Evolutionary conservation across 2,888 invertebrate genomes (phyloP).

Genomic region (Leptarthrus brevirostris): DNA sequence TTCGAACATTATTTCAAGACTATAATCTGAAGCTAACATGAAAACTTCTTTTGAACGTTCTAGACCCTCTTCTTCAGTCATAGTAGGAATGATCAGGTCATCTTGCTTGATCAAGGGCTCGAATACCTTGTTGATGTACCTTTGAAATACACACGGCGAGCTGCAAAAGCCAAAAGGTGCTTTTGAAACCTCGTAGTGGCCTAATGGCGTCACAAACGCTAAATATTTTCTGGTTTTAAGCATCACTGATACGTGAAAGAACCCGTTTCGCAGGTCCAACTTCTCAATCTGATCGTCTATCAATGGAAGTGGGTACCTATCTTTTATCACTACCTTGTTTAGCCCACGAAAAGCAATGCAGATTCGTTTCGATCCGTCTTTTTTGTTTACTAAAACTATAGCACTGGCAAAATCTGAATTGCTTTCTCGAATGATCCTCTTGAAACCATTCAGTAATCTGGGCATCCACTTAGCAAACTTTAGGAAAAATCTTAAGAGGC

Average conservation of each 20-base stretch:
- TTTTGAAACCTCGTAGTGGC: slow-evolving; percentile 58
- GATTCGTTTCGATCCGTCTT: too few species aligned
- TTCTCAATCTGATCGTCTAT: too few species aligned
- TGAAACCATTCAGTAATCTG: slow-evolving; percentile 55
- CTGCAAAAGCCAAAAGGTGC: slow-evolving; percentile 55
- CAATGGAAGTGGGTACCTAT: too few species aligned
- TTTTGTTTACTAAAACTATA: too few species aligned
- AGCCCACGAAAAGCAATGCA: too few species aligned
- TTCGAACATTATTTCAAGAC: not conserved
- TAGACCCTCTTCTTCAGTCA: too few species aligned
- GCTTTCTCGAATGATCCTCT: slow-evolving; percentile 58
- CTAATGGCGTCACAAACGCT: slow-evolving; percentile 58
- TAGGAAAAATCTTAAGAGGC: too few species aligned
- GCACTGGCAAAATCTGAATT: too few species aligned
- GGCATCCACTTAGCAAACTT: too few species aligned
- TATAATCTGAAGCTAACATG: not conserved
- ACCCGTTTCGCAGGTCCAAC: slow-evolving; percentile 48
- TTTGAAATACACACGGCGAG: slow-evolving; percentile 52
- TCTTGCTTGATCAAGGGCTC: not conserved
- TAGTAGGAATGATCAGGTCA: too few species aligned
- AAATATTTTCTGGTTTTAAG: slow-evolving; percentile 51
- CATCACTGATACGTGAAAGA: slow-evolving; percentile 44
- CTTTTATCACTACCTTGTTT: too few species aligned
- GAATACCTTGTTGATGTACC: slow-evolving; percentile 54
- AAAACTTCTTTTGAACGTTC: too few species aligned